These are phyloP conservation scores for Cantharis nigra DNA, from an alignment of 2,888 invertebrate genomes.

Conservation along the genomic window DNA sequence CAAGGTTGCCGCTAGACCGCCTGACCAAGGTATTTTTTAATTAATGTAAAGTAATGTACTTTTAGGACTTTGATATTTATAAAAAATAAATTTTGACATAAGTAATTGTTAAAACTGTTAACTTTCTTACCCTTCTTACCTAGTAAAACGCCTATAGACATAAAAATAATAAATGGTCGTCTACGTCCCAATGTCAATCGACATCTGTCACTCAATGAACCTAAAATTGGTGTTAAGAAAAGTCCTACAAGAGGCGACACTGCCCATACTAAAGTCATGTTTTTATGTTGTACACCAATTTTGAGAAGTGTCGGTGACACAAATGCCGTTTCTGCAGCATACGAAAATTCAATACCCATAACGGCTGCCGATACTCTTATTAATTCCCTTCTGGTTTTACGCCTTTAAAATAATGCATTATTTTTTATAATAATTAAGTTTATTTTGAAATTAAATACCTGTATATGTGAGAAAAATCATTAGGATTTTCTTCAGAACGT, in stretches of 20 bases:
- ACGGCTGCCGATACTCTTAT: constrained; percentile 91
- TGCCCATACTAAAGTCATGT: constrained; percentile 96
- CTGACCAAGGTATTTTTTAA: no score
- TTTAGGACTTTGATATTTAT: no score
- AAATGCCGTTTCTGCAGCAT: constrained; percentile 96
- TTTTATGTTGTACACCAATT: constrained; percentile 89
- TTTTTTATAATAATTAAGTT: background rate
- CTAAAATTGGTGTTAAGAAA: constrained; percentile 89
- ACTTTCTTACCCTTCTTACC: constrained; percentile 65
- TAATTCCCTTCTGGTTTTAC: constrained; percentile 79
- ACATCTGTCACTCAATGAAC: constrained; percentile 91
- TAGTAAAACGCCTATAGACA: constrained; percentile 87
- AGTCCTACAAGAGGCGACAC: constrained; percentile 92
- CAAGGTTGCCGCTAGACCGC: no score
- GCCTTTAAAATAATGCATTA: constrained; percentile 57
- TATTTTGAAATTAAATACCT: constrained; percentile 56
- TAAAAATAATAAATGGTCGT: constrained; percentile 86
- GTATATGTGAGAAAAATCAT: constrained; percentile 69
- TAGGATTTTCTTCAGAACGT: constrained; percentile 49
- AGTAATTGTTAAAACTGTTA: background rate
- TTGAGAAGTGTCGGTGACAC: constrained; percentile 92
- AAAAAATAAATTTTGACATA: no score
- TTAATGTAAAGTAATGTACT: no score
- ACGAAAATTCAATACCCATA: constrained; percentile 97
- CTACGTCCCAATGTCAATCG: constrained; percentile 79